Evolutionary conservation across 2,888 invertebrate genomes (phyloP), one percentile per base, ranked within the genome.

Genomic region (Meghimatium bilineatum): DNA sequence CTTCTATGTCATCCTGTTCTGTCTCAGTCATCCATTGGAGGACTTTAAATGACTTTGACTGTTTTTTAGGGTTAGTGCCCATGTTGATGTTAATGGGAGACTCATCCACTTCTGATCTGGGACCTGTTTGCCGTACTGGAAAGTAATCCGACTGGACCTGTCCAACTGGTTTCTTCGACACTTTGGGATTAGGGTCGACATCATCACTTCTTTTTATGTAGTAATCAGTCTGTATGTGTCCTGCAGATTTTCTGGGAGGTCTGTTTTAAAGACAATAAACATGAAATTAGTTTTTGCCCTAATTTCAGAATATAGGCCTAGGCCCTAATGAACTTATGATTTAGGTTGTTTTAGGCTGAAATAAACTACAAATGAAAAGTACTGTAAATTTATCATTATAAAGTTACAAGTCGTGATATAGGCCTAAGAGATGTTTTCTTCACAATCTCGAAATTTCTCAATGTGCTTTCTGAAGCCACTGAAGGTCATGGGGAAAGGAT

Each of bases 11-110:
- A 52, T 84, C 84, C 23, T 84, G 67, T 38, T 89, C 89, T 38
- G 90, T 91, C 80, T 91, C 91, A 26, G 91, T 91, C 88, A 91
- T 87, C 90, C 90, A 90, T 86, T 91, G 91, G 72, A 91, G 88
- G 29, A 91, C 90, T 79, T 88, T 89, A 87, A 91, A 91, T 69
- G 91, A 91, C 86, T 90, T 84, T 81, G 90, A 90, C 86, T 90
- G 89, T 67, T 90, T 90, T 75, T 88, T 87, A n/a, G 87, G 83
- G 76, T 85, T 79, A 60, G 86, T 84, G 77, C 87, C 86, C 81
- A 86, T 88, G 80, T 80, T 85, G 49, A 85, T 72, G 69, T 72
- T 80, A 72, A 87, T 81, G 49, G 85, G 84, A 2, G 78, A 79
- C 56, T 85, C 85, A 79, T 88, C 88, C 29, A 84, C 80, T 82